Conservation (phyloP, 1,140 invertebrate species). For the Druon quercuslanigerum region DNA sequence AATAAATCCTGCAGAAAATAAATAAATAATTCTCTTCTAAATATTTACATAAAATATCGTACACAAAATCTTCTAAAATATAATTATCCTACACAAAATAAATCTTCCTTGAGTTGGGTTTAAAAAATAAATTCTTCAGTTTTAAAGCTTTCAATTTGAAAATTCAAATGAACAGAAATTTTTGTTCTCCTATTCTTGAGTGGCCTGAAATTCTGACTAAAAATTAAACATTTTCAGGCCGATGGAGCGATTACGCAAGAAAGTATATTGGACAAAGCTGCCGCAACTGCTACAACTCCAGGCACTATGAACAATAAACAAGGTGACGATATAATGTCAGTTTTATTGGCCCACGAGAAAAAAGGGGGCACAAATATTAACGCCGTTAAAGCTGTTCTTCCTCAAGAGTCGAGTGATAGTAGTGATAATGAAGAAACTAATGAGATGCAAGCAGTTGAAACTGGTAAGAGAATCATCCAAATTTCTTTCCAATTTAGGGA, state of each 20-base stretch:
- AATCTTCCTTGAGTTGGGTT: background rate
- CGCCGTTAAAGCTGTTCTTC: constrained; percentile 79
- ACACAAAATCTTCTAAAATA: too few relatives aligned
- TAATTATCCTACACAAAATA: background rate
- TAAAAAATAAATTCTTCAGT: too few relatives aligned
- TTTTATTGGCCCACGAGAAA: constrained; percentile 92
- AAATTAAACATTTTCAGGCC: constrained; percentile 45
- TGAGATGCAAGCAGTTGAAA: constrained; percentile 75
- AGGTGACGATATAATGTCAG: constrained; percentile 93
- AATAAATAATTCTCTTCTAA: too few relatives aligned
- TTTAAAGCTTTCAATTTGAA: too few relatives aligned
- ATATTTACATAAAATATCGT: too few relatives aligned
- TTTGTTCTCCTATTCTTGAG: too few relatives aligned
- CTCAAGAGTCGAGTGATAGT: constrained; percentile 83
- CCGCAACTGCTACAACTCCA: constrained; percentile 76
- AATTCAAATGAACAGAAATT: too few relatives aligned
- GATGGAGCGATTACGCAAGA: constrained; percentile 73
- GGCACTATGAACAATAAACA: constrained; percentile 79
- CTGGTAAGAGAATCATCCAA: constrained; percentile 70
- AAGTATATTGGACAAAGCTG: constrained; percentile 71
- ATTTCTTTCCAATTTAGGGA: background rate
- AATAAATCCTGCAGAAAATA: too few relatives aligned
- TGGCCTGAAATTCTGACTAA: too few relatives aligned
- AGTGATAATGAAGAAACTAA: constrained; percentile 84
- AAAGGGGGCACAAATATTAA: constrained; percentile 79